Percentiles rank a stretch among this genome's conserved stretches.
phyloP scores from a whole-genome alignment of 2,797 vertebrate genomes.

The Rhodeus uyekii region DNA sequence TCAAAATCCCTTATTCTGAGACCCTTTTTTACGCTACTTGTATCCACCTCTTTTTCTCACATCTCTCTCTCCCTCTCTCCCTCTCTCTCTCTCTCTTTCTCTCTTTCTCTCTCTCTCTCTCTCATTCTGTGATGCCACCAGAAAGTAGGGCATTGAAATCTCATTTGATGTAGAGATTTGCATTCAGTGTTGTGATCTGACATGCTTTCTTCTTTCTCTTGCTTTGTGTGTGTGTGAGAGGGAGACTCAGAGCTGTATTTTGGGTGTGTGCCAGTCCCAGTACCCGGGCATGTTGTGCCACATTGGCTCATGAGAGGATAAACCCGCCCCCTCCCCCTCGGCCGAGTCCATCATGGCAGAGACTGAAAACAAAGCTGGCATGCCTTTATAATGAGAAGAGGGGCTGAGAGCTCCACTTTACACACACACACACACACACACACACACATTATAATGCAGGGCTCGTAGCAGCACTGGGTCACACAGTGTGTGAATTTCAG shows the following conservation, averaged over 20 bases:
- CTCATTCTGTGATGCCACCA: slow-evolving; percentile 55
- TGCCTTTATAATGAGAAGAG: slow-evolving; percentile 80
- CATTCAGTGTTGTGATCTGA: slow-evolving; percentile 70
- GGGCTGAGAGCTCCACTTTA: slow-evolving; percentile 63
- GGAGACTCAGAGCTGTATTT: slow-evolving; percentile 5
- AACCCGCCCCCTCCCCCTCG: slow-evolving; percentile 60
- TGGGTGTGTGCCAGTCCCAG: slow-evolving; percentile 69
- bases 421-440: slow-evolving; percentile 10
- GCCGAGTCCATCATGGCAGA: slow-evolving; percentile 71
- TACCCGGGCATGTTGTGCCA: slow-evolving; percentile 78
- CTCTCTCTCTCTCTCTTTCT: slow-evolving; percentile 6
- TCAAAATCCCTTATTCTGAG: slow-evolving; percentile 61
- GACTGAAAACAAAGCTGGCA: slow-evolving; percentile 85
- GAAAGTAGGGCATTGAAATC: slow-evolving; percentile 78
- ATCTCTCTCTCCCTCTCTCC: slow-evolving; percentile 63
- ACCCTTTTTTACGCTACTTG: slow-evolving; percentile 35
- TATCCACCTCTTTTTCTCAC: slow-evolving; percentile 45
- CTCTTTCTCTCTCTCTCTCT: slow-evolving; percentile 3
- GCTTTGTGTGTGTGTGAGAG: slow-evolving; percentile 63
- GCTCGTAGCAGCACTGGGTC: slow-evolving; percentile 68
- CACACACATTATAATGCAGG: slow-evolving; percentile 70
- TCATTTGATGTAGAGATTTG: slow-evolving; percentile 77
- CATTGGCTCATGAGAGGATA: slow-evolving; percentile 75
- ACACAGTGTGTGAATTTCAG: slow-evolving; percentile 54
- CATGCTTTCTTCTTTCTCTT: slow-evolving; percentile 59